A percentile compares a stretch with the other conserved stretches of the same genome.
Conservation (phyloP, 2,113 vertebrate genomes). For the Aegotheles bennettii region DNA sequence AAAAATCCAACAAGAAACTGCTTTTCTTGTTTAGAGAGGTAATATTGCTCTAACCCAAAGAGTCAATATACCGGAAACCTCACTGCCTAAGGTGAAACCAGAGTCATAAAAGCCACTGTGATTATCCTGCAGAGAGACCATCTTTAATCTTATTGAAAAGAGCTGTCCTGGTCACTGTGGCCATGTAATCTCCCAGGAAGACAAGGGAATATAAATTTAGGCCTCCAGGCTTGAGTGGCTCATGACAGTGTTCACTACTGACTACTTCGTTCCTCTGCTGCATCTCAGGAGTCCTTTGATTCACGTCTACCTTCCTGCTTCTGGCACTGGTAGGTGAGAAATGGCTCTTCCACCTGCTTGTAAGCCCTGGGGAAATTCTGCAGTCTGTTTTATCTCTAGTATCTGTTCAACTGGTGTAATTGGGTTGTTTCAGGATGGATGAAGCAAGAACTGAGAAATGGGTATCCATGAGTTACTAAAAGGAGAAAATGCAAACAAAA, state of each 20-base stretch:
- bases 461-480: not conserved
- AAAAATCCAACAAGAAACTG: not conserved
- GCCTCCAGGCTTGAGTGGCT: not conserved
- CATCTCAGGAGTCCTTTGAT: slow-evolving; percentile 8
- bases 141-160: not conserved
- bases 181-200: not conserved
- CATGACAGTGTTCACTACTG: not conserved
- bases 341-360: not conserved
- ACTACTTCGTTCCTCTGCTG: not conserved
- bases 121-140: not conserved
- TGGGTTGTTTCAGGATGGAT: slow-evolving; percentile 9
- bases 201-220: not conserved
- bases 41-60: not conserved
- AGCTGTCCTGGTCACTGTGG: not conserved
- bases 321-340: slow-evolving; percentile 35
- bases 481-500: slow-evolving; percentile 11
- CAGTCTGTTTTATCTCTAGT: slow-evolving; percentile 7
- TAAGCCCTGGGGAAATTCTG: not conserved
- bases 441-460: not conserved
- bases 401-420: slow-evolving; percentile 20
- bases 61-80: not conserved
- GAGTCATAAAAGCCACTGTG: not conserved
- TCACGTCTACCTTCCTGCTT: not conserved
- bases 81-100: not conserved
- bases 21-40: not conserved